These are phyloP conservation scores for Drosophila ercepeae DNA, from an alignment of 1,140 invertebrate species.

Conservation along the genomic window DNA sequence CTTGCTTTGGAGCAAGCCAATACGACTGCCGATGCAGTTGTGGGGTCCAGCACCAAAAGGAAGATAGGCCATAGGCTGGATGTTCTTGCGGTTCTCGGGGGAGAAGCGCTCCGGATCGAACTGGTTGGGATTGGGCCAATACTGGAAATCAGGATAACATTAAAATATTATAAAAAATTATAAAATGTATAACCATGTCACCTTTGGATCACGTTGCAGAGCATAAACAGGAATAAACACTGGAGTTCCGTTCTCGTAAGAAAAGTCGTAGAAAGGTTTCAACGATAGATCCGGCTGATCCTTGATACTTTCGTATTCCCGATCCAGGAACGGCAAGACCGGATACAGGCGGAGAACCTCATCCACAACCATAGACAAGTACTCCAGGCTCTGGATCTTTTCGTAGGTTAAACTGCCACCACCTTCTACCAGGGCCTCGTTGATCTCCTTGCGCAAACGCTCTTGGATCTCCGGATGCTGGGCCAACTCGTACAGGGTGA, in stretches of 20 bases:
- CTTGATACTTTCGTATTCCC: conserved; percentile 42
- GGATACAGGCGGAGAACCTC: conserved; percentile 83
- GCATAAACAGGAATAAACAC: conserved; percentile 71
- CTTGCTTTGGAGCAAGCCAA: conserved; percentile 74
- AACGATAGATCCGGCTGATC: conserved; percentile 52
- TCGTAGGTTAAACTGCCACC: conserved; percentile 86
- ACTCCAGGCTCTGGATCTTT: conserved; percentile 86
- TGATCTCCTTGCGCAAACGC: conserved; percentile 87
- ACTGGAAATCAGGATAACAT: conserved; percentile 85
- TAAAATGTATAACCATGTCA: conserved; percentile 3
- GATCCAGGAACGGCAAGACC: conserved; percentile 68
- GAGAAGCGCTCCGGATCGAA: conserved; percentile 88
- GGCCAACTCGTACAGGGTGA: conserved; percentile 88
- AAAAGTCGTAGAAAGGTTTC: conserved; percentile 63
- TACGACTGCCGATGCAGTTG: conserved; percentile 89
- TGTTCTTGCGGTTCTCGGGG: conserved; percentile 83
- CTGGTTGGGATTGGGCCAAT: conserved; percentile 87
- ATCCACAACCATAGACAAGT: conserved; percentile 86
- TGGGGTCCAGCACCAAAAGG: conserved; percentile 92
- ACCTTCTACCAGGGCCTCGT: conserved; percentile 83
- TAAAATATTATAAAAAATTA: neutral
- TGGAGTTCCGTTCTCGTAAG: conserved; percentile 59
- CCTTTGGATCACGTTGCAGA: conserved; percentile 75
- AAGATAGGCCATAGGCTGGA: conserved; percentile 86
- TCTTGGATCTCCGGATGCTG: conserved; percentile 88